Base-by-base conservation (phyloP, 2,113 vertebrate species). In the Microtus pennsylvanicus region DNA sequence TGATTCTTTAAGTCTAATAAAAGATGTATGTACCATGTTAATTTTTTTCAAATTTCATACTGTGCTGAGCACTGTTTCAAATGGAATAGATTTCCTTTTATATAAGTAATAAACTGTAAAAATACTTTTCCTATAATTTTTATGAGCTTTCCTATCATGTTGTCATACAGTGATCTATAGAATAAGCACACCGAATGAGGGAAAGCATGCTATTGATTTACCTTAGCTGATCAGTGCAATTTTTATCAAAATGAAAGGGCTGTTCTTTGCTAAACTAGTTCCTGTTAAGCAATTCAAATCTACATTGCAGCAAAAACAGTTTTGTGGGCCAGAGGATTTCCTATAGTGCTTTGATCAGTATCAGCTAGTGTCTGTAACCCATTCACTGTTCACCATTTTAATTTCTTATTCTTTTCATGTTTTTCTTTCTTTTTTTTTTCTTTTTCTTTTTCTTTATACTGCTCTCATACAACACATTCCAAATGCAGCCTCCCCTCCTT, bases 201-300 rank as follows among this genome's bases (percentile, higher is more conserved):
- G 21, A 91, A 52, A 45, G 22, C 0, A 38, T 72, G 19, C n/a
- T n/a, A 67, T 67, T 87, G 50, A 90, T 77, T 91, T 72, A 7
- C 2, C 7, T 0, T 33, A 85, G 28, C 6, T n/a, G 26, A n/a
- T 72, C 90, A 72, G n/a, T 52, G 45, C 91, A 91, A 61, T 63
- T 63, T 95, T 92, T 61, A 58, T 69, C 55, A 90, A 24, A 94
- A 90, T 90, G 14, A 91, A 87, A 58, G 65, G 9, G 38, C 87
- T 72, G 2, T 6, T 47, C 21, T 86, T 90, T 45, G 30, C 13
- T 95, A 74, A 72, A 16, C 93, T 70, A 45, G 2, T 89, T 91
- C 47, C 8, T 58, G 7, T 3, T 9, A 93, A 55, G 74, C 86
- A 83, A 86, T 91, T 89, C 55, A 89, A 58, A 65, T 61, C 69